Evolutionary conservation across 2,888 invertebrate species (phyloP).

Genomic region (Tineola bisselliella): DNA sequence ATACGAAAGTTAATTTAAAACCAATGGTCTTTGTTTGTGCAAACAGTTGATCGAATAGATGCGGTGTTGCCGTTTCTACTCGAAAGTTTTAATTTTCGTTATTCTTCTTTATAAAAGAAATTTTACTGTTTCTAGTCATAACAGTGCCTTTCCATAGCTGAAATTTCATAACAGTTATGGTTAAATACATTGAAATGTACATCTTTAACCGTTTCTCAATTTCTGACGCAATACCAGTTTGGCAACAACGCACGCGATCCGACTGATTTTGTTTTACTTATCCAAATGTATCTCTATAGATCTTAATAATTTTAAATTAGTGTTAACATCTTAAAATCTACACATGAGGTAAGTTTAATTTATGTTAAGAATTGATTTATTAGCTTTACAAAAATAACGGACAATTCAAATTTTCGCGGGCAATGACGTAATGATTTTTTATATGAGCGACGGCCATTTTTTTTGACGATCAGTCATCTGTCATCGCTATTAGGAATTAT

Average conservation of each 20-base stretch:
- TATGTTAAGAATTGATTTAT: conserved; percentile 8
- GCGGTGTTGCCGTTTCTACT: neutral
- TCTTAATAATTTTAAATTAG: conserved; percentile 31
- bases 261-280: conserved; percentile 16
- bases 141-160: neutral
- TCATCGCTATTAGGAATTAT: conserved; percentile 35
- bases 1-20: neutral
- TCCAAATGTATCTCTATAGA: conserved; percentile 33
- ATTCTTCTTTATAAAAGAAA: neutral
- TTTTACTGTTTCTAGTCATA: conserved; percentile 7
- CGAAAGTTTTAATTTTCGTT: neutral
- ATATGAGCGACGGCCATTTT: conserved; percentile 37
- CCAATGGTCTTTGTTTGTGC: neutral
- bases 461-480: conserved; percentile 51
- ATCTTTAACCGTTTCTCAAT: conserved; percentile 32
- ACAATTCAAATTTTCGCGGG: conserved; percentile 53
- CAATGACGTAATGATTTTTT: conserved; percentile 45
- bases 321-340: neutral
- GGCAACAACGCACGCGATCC: conserved; percentile 49
- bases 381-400: conserved; percentile 28
- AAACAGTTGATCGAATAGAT: neutral
- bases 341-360: conserved; percentile 14
- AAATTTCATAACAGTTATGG: conserved; percentile 5
- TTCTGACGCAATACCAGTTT: conserved; percentile 64
- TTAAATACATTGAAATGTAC: conserved; percentile 1